Evolutionary conservation across 2,797 vertebrate species (phyloP).

Genomic region (Hippoglossus hippoglossus): DNA sequence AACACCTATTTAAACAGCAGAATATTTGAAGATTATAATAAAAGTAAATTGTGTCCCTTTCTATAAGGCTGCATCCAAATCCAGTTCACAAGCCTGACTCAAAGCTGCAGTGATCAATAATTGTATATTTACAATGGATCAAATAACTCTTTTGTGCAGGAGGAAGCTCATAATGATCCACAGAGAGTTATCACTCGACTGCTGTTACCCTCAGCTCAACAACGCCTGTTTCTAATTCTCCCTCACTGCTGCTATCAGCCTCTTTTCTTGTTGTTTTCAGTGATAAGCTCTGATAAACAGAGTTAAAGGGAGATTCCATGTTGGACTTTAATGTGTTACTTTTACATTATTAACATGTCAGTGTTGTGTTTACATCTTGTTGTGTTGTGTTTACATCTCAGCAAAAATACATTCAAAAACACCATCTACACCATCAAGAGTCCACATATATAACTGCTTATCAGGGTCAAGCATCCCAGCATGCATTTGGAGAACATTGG

Average conservation of each 20-base stretch:
- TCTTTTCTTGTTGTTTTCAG: neutral
- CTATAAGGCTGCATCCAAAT: no score
- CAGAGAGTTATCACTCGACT: neutral
- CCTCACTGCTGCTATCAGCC: neutral
- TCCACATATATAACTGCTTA: neutral
- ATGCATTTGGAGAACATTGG: conserved; percentile 1
- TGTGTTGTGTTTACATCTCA: no score
- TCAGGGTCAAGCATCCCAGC: conserved; percentile 10
- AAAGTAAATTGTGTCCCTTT: no score
- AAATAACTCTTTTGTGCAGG: neutral
- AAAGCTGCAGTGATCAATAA: neutral
- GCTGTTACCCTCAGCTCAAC: no score
- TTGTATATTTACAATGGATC: neutral
- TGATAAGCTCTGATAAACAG: neutral
- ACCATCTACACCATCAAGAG: neutral
- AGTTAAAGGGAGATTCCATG: neutral
- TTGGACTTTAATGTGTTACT: neutral
- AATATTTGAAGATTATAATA: no score
- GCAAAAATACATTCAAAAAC: neutral
- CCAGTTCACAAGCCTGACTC: no score
- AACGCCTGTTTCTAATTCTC: neutral
- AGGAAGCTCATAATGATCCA: neutral
- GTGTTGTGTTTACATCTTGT: no score
- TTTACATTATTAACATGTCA: no score
- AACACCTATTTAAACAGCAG: neutral